Evolutionary conservation across 2,797 vertebrate genomes (phyloP).

Genomic region (Otolemur crassicaudatus): DNA sequence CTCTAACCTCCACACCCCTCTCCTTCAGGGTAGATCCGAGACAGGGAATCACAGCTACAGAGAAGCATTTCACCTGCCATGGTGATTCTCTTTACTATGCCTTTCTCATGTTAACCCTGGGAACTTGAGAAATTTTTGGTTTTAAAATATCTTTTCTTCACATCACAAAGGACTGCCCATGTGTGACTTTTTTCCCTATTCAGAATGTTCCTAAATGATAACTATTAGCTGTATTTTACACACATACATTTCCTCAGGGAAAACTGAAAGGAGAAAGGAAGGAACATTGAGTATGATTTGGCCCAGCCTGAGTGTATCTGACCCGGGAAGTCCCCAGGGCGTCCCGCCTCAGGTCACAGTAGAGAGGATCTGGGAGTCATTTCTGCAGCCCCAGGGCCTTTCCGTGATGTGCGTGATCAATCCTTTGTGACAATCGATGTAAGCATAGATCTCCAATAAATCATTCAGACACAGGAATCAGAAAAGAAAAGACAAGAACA

Average conservation of each 20-base stretch:
- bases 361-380: not conserved
- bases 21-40: not conserved
- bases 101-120: not conserved
- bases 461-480: not conserved
- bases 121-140: not conserved
- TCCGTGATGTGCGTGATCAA: not conserved
- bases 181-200: not conserved
- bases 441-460: not conserved
- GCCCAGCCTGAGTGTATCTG: not conserved
- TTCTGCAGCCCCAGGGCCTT: not conserved
- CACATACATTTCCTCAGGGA: not conserved
- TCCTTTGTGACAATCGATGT: not conserved
- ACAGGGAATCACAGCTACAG: not conserved
- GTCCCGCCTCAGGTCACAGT: not conserved
- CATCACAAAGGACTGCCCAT: not conserved
- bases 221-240: not conserved
- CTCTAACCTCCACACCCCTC: not conserved
- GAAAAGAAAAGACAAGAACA: not conserved
- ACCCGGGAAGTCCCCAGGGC: not conserved
- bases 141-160: constrained; percentile 12
- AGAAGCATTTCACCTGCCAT: not conserved
- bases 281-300: not conserved
- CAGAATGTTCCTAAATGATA: not conserved
- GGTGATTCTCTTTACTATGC: not conserved
- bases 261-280: not conserved